These are phyloP conservation scores for Rhinogobio ventralis DNA, from an alignment of 2,797 vertebrate species.

Conservation along the genomic window DNA sequence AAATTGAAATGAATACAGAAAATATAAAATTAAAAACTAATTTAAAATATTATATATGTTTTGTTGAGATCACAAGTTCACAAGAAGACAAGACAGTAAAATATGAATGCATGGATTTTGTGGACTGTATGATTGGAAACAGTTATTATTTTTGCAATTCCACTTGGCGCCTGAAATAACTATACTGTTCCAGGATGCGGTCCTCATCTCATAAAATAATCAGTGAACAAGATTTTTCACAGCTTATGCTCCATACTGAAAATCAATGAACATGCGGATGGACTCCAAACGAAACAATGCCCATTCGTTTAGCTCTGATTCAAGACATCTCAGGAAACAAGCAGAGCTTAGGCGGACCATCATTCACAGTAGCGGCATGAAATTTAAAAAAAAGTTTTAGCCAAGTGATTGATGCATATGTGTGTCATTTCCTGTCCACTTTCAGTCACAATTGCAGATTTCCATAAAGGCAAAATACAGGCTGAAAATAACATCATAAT, in stretches of 20 bases:
- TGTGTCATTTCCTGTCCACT: not conserved
- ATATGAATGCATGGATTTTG: not conserved
- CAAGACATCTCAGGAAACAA: not conserved
- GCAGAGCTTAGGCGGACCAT: not conserved
- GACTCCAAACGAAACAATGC: not conserved
- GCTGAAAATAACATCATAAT: constrained; percentile 2
- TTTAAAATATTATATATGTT: not conserved
- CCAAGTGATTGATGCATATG: not conserved
- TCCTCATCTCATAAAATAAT: not conserved
- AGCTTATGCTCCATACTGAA: constrained; percentile 5
- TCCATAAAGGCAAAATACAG: constrained; percentile 1
- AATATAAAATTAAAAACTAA: not conserved
- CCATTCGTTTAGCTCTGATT: not conserved
- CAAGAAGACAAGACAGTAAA: not conserved
- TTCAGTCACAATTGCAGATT: not conserved
- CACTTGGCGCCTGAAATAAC: not conserved
- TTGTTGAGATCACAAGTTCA: not conserved
- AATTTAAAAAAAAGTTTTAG: constrained; percentile 75
- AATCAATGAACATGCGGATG: constrained; percentile 17
- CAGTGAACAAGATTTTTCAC: constrained; percentile 6
- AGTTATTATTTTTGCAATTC: not conserved
- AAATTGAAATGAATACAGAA: not conserved
- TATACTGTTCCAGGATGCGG: not conserved
- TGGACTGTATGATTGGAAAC: not conserved
- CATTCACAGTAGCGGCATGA: constrained; percentile 68